Evolutionary conservation across 1,140 invertebrate species (phyloP).

Genomic region (Solenopsis fugax): DNA sequence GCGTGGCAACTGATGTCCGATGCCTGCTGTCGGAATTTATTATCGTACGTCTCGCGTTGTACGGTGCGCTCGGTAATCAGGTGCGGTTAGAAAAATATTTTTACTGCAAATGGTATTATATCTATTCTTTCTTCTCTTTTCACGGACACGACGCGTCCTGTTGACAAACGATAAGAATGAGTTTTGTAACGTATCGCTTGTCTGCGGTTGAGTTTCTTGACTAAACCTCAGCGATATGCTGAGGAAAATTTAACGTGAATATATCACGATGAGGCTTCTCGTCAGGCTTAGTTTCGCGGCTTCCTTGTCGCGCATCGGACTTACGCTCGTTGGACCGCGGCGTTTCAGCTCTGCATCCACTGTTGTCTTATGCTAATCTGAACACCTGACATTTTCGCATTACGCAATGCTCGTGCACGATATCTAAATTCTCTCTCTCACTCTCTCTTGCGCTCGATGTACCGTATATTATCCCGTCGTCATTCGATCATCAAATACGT

Average conservation of each 20-base stretch:
- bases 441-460: constrained; percentile 41
- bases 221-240: not conserved
- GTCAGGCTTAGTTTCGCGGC: not conserved
- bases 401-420: constrained; percentile 57
- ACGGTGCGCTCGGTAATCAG: not conserved
- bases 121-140: not conserved
- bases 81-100: not conserved
- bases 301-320: constrained; percentile 67
- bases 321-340: constrained; percentile 61
- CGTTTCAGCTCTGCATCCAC: constrained; percentile 61
- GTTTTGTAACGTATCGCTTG: not conserved
- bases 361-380: constrained; percentile 74
- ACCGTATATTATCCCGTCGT: constrained; percentile 21
- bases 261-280: not conserved
- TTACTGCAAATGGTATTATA: not conserved
- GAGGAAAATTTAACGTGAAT: not conserved
- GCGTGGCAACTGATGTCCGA: not conserved
- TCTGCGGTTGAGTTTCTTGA: not conserved
- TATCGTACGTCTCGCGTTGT: not conserved
- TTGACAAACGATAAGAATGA: not conserved
- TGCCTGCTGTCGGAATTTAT: not conserved
- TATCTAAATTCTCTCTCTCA: constrained; percentile 58
- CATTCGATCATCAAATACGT: constrained; percentile 37
- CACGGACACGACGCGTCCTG: not conserved
- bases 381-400: constrained; percentile 57